Base-by-base conservation (phyloP, 2,113 vertebrate species). In the Origma solitaria region DNA sequence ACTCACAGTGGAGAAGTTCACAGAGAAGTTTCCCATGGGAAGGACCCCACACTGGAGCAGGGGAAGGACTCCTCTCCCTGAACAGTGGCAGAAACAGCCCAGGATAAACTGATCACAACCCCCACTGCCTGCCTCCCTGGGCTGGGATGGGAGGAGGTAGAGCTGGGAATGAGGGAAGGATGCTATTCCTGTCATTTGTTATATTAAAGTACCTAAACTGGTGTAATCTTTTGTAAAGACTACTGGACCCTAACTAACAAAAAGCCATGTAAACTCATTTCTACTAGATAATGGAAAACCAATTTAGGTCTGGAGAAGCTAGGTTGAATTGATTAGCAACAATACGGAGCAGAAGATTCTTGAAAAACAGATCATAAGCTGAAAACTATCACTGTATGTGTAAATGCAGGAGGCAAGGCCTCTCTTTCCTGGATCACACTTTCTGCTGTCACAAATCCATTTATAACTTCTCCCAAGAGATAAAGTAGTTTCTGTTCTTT, bases 1-100 rank as follows among this genome's bases (percentile, higher is more conserved):
- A 58, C 8, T 45, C 33, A 51, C 9, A 73, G 1, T 11, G 35
- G 17, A 42, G 27, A 73, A 50, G 6, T 15, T 73, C 18, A 49
- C 3, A 23, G 28, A 58, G 25, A 50, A 44, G 18, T 33, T 8
- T 45, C 23, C 68, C 28, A 13, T 45, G 27, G 13, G 19, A 66
- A 9, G 33, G 33, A 51, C 6, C 5, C 7, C 13, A 8, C 0
- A 0, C 10, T 58, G 51, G 44, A 58, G 20, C 6, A 9, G 27
- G 19, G 27, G 37, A 58, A 65, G 10, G 22, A 58, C 13, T 73
- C 19, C 10, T 73, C 23, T 58, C 19, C 19, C 15, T 16, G 19
- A 57, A 33, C 33, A 88, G 23, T 4, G 20, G 23, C 23, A 82
- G 45, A 58, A 66, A 51, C 28, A 33, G 24, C 2, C 2, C 1